These are phyloP conservation scores for Acyrthosiphon pisum DNA, from an alignment of 1,140 invertebrate species.

Conservation along the genomic window DNA sequence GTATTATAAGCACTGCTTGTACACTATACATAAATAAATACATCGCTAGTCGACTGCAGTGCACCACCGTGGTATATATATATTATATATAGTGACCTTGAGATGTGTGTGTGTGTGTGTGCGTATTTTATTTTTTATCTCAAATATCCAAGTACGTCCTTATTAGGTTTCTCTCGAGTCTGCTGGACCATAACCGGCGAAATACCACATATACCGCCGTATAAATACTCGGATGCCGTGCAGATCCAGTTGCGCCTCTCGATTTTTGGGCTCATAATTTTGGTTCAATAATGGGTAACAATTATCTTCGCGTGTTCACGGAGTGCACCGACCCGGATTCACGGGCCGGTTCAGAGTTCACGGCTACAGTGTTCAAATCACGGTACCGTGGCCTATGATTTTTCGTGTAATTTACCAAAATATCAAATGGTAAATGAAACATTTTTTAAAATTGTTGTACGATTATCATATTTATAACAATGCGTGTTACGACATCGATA, in stretches of 20 bases:
- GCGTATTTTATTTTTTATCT: conserved; percentile 30
- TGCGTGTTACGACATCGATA: background rate
- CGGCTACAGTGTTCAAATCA: background rate
- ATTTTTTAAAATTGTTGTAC: background rate
- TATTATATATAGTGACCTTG: background rate
- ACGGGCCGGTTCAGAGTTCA: background rate
- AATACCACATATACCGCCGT: background rate
- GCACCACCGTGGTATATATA: background rate
- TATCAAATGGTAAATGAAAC: background rate
- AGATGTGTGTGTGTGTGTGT: background rate
- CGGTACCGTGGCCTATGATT: background rate
- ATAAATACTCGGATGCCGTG: background rate
- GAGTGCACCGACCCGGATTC: background rate
- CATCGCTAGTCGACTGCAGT: background rate
- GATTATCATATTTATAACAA: background rate
- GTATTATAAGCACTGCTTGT: background rate
- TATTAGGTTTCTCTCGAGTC: conserved; percentile 53
- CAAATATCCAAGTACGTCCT: conserved; percentile 37
- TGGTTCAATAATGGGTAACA: background rate
- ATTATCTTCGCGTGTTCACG: background rate
- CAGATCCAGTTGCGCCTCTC: background rate
- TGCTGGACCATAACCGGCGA: conserved; percentile 30
- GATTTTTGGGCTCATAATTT: background rate
- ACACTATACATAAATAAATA: background rate
- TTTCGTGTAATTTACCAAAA: background rate